Percentiles rank a stretch among this genome's conserved stretches.
Evolutionary conservation across 2,113 vertebrate species (phyloP).

Genomic region (Sylvia atricapilla): DNA sequence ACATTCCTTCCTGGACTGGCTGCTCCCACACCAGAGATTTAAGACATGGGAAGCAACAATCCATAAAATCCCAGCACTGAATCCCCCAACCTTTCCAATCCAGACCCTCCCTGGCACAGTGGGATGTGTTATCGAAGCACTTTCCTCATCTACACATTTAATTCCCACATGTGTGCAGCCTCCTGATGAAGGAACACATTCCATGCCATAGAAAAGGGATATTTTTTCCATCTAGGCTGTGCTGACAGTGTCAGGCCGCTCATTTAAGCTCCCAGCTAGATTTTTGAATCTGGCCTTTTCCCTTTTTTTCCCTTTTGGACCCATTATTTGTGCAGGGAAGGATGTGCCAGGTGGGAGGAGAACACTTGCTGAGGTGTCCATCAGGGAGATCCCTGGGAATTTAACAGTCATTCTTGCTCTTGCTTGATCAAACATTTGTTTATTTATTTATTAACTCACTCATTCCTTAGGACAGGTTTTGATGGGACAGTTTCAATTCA

Average conservation of each 20-base stretch:
- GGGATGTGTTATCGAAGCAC: not conserved
- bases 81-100: not conserved
- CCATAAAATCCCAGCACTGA: not conserved
- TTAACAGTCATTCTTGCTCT: not conserved
- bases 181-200: not conserved
- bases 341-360: not conserved
- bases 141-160: not conserved
- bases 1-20: not conserved
- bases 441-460: not conserved
- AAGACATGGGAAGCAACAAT: not conserved
- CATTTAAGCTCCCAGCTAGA: slow-evolving; percentile 4
- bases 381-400: not conserved
- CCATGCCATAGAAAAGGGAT: not conserved
- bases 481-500: not conserved
- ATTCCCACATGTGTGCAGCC: not conserved
- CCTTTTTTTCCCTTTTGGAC: not conserved
- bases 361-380: not conserved
- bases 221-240: slow-evolving; percentile 34
- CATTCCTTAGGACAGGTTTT: not conserved
- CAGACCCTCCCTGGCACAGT: not conserved
- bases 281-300: slow-evolving; percentile 23
- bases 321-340: not conserved
- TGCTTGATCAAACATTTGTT: not conserved
- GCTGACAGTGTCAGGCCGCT: not conserved
- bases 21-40: not conserved